phyloP scores from a whole-genome alignment of 2,888 invertebrate genomes.

The Opisthograptis luteolata region DNA sequence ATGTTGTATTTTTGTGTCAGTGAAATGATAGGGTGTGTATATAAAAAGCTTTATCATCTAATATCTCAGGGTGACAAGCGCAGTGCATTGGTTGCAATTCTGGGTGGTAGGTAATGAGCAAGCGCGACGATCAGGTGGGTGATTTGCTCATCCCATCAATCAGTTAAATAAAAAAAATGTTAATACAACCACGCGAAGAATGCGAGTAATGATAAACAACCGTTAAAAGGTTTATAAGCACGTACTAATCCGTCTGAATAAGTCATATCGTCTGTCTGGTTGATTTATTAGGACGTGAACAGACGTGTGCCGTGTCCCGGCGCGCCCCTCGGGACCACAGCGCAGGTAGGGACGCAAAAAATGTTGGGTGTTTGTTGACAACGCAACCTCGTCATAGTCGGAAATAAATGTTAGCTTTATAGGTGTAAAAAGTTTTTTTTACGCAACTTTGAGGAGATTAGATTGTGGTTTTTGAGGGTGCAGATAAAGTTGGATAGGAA shows the following conservation, averaged over 20 bases:
- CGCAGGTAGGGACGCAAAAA: constrained; percentile 67
- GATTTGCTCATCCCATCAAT: too few relatives aligned
- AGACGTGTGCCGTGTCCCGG: constrained; percentile 59
- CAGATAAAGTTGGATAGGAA: neutral
- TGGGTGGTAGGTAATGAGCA: too few relatives aligned
- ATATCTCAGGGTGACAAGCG: too few relatives aligned
- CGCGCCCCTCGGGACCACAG: constrained; percentile 46
- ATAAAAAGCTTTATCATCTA: too few relatives aligned
- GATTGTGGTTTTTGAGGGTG: constrained; percentile 28
- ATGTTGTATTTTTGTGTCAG: too few relatives aligned
- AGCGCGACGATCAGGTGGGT: too few relatives aligned
- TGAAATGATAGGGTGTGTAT: too few relatives aligned
- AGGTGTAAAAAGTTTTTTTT: constrained; percentile 28
- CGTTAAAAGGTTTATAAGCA: constrained; percentile 20
- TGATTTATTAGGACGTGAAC: constrained; percentile 73
- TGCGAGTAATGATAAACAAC: constrained; percentile 1
- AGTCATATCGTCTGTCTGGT: constrained; percentile 58
- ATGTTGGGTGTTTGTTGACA: constrained; percentile 77
- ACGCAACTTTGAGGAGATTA: constrained; percentile 18
- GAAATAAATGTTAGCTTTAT: constrained; percentile 35
- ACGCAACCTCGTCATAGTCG: constrained; percentile 61
- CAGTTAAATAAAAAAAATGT: too few relatives aligned
- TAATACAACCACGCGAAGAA: neutral
- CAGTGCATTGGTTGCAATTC: too few relatives aligned
- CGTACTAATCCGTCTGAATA: constrained; percentile 48